Conservation (phyloP, 53 echinoderm and acorn worm genomes). For the Hippasteria phrygiana region DNA sequence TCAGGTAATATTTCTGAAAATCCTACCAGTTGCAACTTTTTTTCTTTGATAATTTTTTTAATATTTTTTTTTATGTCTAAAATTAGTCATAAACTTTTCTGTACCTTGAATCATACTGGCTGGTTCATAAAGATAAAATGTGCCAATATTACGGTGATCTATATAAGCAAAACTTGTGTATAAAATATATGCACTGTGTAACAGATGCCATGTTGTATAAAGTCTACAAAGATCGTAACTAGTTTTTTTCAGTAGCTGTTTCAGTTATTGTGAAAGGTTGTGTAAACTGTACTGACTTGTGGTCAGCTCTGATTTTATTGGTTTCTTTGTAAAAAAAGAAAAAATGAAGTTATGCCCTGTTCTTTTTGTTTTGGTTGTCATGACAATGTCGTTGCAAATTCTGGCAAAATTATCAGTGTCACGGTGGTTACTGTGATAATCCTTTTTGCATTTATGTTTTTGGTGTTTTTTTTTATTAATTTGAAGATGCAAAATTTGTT, state of each 20-base stretch:
- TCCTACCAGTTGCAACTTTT: neutral
- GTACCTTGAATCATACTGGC: neutral
- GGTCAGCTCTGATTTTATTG: neutral
- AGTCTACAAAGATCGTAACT: neutral
- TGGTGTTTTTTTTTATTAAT: neutral
- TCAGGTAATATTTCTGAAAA: neutral
- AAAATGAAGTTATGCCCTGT: neutral
- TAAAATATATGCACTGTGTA: neutral
- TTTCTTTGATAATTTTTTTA: neutral
- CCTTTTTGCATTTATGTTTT: neutral
- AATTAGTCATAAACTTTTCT: neutral
- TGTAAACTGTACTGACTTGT: neutral
- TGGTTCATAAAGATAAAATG: neutral
- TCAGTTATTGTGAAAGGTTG: neutral
- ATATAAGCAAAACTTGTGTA: neutral
- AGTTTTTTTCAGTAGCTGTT: neutral
- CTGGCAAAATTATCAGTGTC: no score
- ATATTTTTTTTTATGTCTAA: neutral
- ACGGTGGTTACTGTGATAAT: no score
- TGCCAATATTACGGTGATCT: neutral
- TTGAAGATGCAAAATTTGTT: neutral
- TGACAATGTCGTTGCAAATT: no score
- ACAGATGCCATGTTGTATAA: constrained; percentile 7
- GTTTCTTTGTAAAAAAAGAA: neutral
- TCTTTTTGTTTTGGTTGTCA: neutral